Base-by-base conservation (phyloP, 2,797 vertebrate genomes). In the Pantherophis vulpinus region DNA sequence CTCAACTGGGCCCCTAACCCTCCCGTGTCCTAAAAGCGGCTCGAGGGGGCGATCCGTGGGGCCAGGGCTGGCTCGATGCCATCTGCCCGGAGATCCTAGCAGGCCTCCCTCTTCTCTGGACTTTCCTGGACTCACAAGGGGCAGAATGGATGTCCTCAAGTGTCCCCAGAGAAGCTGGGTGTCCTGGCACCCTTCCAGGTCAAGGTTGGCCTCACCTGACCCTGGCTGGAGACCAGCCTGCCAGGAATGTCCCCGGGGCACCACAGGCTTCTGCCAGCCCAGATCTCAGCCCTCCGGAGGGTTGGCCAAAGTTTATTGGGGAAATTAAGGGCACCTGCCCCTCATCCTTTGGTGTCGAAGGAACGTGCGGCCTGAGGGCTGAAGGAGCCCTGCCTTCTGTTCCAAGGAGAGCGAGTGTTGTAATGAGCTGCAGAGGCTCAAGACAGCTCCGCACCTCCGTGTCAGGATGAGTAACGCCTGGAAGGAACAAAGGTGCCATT, bases 1-100 rank as follows among this genome's bases (percentile, higher is more conserved):
- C 16, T 3, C 14, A 74, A 74, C 14, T 7, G n/a, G 29, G 63
- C 29, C 29, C 63, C 11, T 14, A 37, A 18, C 7, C 32, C 27
- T 14, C 63, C 11, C 27, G 4, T n/a, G 12, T 66, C 63, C 63
- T 5, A n/a, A 51, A 51, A n/a, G 32, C 9, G 32, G 70, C 18
- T 3, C 0, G 3, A 4, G 32, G 7, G 70, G 32, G 7, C 7
- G 0, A 3, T 74, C 70, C 2, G 1, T 4, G 32, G 18, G 32
- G 66, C 66, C 66, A 32, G n/a, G 66, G n/a, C 32, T 7, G n/a
- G 14, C 70, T 74, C 8, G 70, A 74, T 20, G 32, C 32, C 8
- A 10, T 10, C 32, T 37, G 32, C 32, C 70, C 70, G 4, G 37
- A 37, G 70, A 79, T 4, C 7, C 3, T 18, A 79, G 8, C 70